A percentile compares a stretch with the other conserved stretches of the same genome.
Evolutionary conservation across 2,888 invertebrate genomes (phyloP).

Genomic region (Lottia scabra): DNA sequence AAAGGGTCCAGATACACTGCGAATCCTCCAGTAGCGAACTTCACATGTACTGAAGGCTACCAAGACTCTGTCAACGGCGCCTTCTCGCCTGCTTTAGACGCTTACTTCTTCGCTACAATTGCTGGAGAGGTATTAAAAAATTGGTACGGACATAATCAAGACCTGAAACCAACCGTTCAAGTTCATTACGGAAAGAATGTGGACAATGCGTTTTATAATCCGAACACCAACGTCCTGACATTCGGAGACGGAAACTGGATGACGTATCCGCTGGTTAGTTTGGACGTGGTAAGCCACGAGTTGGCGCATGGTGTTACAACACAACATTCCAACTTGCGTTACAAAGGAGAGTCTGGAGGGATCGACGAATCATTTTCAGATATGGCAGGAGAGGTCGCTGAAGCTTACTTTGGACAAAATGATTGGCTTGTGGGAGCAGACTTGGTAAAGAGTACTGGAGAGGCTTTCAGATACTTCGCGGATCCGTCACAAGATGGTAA

Average conservation of each 20-base stretch:
- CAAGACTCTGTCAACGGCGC: constrained; percentile 41
- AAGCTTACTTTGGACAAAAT: constrained; percentile 25
- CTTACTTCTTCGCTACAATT: constrained; percentile 39
- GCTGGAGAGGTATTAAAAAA: constrained; percentile 45
- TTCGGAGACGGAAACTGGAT: constrained; percentile 42
- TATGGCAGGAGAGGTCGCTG: constrained; percentile 44
- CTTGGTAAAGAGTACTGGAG: constrained; percentile 25
- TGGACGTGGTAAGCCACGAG: constrained; percentile 48
- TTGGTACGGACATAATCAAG: constrained; percentile 33
- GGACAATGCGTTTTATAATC: constrained; percentile 53
- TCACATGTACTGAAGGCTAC: constrained; percentile 33
- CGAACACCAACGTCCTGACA: constrained; percentile 34
- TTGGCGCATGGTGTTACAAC: constrained; percentile 47
- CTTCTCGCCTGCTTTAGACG: constrained; percentile 41
- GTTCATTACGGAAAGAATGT: constrained; percentile 40
- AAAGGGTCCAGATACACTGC: constrained; percentile 9
- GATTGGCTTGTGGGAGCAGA: constrained; percentile 36
- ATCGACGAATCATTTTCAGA: constrained; percentile 53
- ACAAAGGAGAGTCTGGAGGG: constrained; percentile 44
- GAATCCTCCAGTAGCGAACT: constrained; percentile 28
- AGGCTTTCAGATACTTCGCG: constrained; percentile 40
- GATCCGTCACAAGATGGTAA: constrained; percentile 40
- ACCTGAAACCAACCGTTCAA: constrained; percentile 34
- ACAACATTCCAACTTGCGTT: constrained; percentile 39
- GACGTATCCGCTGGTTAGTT: constrained; percentile 39